Conservation (phyloP, 2,888 invertebrate species). For the Microplitis deprimator region DNA sequence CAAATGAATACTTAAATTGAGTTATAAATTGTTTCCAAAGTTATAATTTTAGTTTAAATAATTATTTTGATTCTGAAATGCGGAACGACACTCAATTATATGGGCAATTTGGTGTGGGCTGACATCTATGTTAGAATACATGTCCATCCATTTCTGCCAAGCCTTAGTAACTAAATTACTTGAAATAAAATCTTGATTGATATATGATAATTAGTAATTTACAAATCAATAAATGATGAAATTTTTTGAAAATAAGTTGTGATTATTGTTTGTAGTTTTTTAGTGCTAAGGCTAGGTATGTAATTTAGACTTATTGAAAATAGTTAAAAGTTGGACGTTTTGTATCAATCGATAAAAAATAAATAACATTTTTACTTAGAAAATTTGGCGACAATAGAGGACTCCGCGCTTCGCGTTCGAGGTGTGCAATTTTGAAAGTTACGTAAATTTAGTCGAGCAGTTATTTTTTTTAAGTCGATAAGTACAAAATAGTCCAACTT, state of each 20-base stretch:
- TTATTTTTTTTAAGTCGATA: constrained; percentile 1
- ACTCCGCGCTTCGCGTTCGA: too few relatives aligned
- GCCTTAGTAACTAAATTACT: constrained; percentile 61
- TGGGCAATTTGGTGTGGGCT: constrained; percentile 71
- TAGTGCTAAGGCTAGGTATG: constrained; percentile 61
- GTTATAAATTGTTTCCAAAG: background rate
- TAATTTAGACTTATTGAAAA: constrained; percentile 63
- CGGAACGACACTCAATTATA: constrained; percentile 59
- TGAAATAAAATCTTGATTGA: background rate
- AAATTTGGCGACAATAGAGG: too few relatives aligned
- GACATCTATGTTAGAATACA: constrained; percentile 71
- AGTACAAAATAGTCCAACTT: constrained; percentile 44
- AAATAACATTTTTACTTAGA: background rate
- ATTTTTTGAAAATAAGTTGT: background rate
- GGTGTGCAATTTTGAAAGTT: too few relatives aligned
- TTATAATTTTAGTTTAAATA: background rate
- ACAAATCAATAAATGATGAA: constrained; percentile 2
- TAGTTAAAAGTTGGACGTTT: constrained; percentile 58
- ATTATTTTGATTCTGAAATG: constrained; percentile 28
- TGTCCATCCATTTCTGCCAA: constrained; percentile 67
- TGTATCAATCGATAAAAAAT: constrained; percentile 53
- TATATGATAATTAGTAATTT: background rate
- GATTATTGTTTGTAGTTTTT: constrained; percentile 51
- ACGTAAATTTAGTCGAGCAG: background rate
- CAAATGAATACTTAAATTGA: background rate